Evolutionary conservation across 1,140 invertebrate species (phyloP).

Genomic region (Drosophila auraria): DNA sequence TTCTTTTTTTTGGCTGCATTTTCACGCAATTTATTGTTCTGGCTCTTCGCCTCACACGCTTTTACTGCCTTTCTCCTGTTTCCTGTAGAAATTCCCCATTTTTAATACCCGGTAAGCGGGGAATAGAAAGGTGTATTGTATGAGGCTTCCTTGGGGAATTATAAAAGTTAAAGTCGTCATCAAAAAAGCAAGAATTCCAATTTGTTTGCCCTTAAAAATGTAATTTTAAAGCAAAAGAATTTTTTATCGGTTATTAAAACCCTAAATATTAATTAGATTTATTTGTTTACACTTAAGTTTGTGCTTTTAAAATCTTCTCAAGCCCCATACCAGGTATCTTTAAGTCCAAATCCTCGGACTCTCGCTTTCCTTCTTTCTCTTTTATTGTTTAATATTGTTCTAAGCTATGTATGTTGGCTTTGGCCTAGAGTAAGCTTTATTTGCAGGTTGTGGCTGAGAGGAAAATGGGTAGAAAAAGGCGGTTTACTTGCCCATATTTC

Average conservation of each 20-base stretch:
- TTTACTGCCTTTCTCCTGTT: constrained; percentile 28
- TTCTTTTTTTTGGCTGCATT: constrained; percentile 68
- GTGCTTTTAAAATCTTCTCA: background rate
- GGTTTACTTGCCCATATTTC: constrained; percentile 56
- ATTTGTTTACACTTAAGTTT: background rate
- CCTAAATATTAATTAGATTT: background rate
- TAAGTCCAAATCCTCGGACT: background rate
- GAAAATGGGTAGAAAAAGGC: background rate
- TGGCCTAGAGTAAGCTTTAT: constrained; percentile 48
- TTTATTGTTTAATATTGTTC: constrained; percentile 83
- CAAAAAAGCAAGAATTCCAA: no score
- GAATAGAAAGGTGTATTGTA: no score
- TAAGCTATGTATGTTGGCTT: constrained; percentile 68
- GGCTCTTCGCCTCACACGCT: constrained; percentile 1
- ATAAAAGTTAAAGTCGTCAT: background rate
- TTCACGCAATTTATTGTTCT: constrained; percentile 81
- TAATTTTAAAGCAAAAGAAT: no score
- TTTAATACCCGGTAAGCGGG: constrained; percentile 2
- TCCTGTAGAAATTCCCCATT: constrained; percentile 31
- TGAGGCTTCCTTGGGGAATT: background rate
- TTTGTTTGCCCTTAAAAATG: no score
- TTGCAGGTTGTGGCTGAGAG: constrained; percentile 3
- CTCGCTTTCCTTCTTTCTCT: background rate
- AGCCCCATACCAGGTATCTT: background rate
- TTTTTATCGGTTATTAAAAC: no score